Percentiles rank a stretch among this genome's conserved stretches.
These are phyloP conservation scores for Eilema depressum DNA, from an alignment of 2,888 invertebrate genomes.

Conservation along the genomic window DNA sequence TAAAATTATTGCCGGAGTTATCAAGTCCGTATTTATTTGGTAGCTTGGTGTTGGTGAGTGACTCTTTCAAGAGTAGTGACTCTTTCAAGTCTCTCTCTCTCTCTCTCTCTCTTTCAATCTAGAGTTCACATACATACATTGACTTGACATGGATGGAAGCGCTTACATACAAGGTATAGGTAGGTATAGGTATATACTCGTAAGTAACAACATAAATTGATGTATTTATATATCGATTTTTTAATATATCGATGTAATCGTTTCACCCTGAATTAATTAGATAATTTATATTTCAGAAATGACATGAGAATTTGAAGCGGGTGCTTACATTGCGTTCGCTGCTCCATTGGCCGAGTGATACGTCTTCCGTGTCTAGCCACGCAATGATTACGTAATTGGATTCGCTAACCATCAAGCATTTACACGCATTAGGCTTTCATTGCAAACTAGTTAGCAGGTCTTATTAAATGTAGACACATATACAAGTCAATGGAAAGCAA, in stretches of 20 bases:
- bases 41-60: too few species aligned
- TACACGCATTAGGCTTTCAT: conserved; percentile 54
- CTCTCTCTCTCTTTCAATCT: too few species aligned
- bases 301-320: conserved; percentile 58
- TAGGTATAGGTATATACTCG: too few species aligned
- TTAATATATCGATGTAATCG: conserved; percentile 16
- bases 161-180: too few species aligned
- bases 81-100: too few species aligned
- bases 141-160: too few species aligned
- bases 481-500: conserved; percentile 47
- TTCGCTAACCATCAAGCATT: conserved; percentile 46
- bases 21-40: too few species aligned
- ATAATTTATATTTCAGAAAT: conserved; percentile 45
- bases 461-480: conserved; percentile 13
- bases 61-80: too few species aligned
- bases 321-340: conserved; percentile 69
- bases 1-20: too few species aligned
- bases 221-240: too few species aligned
- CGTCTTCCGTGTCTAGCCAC: conserved; percentile 81
- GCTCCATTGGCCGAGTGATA: conserved; percentile 83
- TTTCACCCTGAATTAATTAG: conserved; percentile 37
- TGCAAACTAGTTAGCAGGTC: conserved; percentile 38
- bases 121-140: too few species aligned
- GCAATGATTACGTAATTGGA: conserved; percentile 74
- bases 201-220: too few species aligned